phyloP scores from a whole-genome alignment of 2,113 vertebrate genomes.

The Chamaetylas fuelleborni region DNA sequence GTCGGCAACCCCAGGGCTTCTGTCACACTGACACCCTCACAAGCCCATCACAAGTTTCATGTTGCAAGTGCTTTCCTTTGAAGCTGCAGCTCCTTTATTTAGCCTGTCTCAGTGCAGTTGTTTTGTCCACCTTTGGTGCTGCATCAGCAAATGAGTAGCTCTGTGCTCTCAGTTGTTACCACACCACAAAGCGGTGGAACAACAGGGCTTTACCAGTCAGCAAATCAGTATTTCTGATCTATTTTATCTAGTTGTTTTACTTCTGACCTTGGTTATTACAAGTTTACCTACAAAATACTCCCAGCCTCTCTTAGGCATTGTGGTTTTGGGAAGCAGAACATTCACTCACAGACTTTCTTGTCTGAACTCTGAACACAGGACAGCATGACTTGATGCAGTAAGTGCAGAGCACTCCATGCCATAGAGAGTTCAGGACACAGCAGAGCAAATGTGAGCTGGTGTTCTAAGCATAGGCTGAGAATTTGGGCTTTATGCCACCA shows the following conservation, averaged over 20 bases:
- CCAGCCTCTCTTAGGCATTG: background rate
- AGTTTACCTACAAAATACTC: background rate
- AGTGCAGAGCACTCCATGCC: background rate
- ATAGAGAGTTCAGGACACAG: background rate
- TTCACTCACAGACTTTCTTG: background rate
- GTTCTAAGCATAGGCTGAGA: background rate
- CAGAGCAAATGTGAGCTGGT: background rate
- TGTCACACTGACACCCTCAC: slow-evolving; percentile 22
- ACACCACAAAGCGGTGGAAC: background rate
- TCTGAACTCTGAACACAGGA: background rate
- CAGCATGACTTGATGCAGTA: background rate
- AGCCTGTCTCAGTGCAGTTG: background rate
- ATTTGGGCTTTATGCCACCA: background rate
- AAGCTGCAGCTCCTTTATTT: slow-evolving; percentile 10
- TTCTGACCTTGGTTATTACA: background rate
- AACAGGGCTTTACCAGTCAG: background rate
- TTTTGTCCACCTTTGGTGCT: background rate
- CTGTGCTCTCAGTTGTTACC: background rate
- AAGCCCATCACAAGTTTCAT: background rate
- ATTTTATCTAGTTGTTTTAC: background rate
- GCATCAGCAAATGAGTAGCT: background rate
- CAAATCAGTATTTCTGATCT: background rate
- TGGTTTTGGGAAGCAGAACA: background rate
- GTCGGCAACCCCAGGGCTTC: slow-evolving; percentile 9
- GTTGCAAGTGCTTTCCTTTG: slow-evolving; percentile 11